phyloP scores from a whole-genome alignment of 1,140 invertebrate genomes.

The Sitodiplosis mosellana region DNA sequence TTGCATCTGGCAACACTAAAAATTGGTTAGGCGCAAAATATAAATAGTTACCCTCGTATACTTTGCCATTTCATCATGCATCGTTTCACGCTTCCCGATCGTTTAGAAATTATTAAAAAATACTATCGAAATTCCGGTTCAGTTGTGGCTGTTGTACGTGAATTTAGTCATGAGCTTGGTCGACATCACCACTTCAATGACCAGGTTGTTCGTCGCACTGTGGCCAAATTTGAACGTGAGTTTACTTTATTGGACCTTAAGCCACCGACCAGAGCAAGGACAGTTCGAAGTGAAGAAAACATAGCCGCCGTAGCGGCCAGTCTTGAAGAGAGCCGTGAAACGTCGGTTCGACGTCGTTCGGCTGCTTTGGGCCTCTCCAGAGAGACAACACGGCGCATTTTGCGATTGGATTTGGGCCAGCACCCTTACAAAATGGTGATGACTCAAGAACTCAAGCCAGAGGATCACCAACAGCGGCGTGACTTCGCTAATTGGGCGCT shows the following conservation, averaged over 20 bases:
- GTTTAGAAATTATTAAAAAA: neutral
- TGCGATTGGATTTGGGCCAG: neutral
- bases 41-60: too few relatives aligned
- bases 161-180: neutral
- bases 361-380: neutral
- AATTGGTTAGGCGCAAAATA: too few relatives aligned
- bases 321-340: neutral
- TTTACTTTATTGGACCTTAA: slow-evolving; percentile 3
- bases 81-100: neutral
- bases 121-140: neutral
- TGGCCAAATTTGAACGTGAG: slow-evolving; percentile 2
- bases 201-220: neutral
- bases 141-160: neutral
- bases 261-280: neutral
- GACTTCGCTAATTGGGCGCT: neutral
- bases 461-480: neutral
- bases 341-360: neutral
- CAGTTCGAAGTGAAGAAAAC: slow-evolving; percentile 6
- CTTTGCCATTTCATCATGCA: neutral
- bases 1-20: too few relatives aligned
- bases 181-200: slow-evolving; percentile 2
- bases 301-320: slow-evolving; percentile 11
- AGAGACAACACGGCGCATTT: neutral
- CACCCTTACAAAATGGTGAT: neutral
- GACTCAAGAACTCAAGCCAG: neutral